These are phyloP conservation scores for Gymnothorax reevesii DNA, from an alignment of 2,797 vertebrate genomes.

Conservation along the genomic window DNA sequence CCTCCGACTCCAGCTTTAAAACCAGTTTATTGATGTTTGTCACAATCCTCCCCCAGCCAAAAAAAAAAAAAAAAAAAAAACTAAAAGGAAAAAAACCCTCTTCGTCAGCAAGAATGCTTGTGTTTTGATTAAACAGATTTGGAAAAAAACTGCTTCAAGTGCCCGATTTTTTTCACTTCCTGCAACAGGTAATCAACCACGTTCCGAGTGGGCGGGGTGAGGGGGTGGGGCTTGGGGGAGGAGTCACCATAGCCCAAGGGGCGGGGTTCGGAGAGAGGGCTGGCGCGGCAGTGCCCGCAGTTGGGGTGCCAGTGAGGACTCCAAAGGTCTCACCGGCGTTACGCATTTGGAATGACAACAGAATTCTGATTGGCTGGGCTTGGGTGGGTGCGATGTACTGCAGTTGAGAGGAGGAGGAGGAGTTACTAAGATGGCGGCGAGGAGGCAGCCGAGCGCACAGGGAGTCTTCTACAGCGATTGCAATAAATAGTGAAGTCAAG, in stretches of 20 bases:
- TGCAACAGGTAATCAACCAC: constrained; percentile 42
- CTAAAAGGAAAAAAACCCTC: constrained; percentile 24
- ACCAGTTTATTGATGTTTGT: constrained; percentile 53
- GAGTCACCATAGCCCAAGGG: constrained; percentile 55
- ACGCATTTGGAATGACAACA: constrained; percentile 66
- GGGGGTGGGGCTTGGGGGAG: constrained; percentile 60
- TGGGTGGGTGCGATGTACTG: constrained; percentile 35
- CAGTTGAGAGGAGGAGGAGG: background rate
- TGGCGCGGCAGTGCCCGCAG: constrained; percentile 34
- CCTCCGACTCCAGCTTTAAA: constrained; percentile 52
- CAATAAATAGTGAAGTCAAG: constrained; percentile 70
- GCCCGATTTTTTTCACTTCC: constrained; percentile 32
- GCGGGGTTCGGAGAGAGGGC: constrained; percentile 28
- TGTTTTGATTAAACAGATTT: constrained; percentile 42
- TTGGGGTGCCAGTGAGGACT: constrained; percentile 45
- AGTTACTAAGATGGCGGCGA: background rate
- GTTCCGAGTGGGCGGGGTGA: constrained; percentile 47
- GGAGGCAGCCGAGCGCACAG: constrained; percentile 12
- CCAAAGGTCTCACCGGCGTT: constrained; percentile 47
- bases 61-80: constrained; percentile 30
- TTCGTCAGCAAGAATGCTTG: constrained; percentile 41
- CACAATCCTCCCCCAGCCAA: constrained; percentile 41
- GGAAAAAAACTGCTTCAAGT: constrained; percentile 36
- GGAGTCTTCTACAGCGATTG: constrained; percentile 57
- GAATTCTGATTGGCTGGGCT: constrained; percentile 49